Conservation (phyloP, 2,113 vertebrate genomes). For the Apodemus sylvaticus region DNA sequence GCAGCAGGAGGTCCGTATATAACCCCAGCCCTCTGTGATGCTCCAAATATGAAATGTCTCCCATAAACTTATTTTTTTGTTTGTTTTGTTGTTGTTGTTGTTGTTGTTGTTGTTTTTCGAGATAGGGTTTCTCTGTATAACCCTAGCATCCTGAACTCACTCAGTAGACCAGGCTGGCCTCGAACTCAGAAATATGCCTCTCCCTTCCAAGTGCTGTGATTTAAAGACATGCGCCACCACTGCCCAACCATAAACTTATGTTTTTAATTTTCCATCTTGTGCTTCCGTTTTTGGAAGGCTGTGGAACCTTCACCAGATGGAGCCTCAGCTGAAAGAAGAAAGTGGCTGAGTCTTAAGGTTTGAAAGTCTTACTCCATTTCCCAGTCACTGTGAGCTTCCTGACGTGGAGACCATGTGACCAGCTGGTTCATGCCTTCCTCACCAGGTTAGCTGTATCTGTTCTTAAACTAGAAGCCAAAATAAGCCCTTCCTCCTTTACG, state of each 20-base stretch:
- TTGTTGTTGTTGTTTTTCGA: too few relatives aligned
- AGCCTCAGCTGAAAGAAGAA: background rate
- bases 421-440: background rate
- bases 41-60: background rate
- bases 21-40: background rate
- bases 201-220: too few relatives aligned
- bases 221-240: too few relatives aligned
- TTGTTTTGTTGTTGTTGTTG: too few relatives aligned
- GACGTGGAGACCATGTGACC: background rate
- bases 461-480: background rate
- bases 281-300: background rate
- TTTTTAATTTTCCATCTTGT: background rate
- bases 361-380: background rate
- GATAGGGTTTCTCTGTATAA: too few relatives aligned
- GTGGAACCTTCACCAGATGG: background rate
- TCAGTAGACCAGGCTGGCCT: too few relatives aligned
- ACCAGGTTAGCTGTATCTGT: background rate
- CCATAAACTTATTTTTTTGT: too few relatives aligned
- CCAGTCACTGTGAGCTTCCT: background rate
- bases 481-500: background rate
- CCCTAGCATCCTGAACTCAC: too few relatives aligned
- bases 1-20: background rate
- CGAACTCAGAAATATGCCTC: too few relatives aligned
- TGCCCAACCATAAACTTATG: too few relatives aligned
- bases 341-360: background rate